A percentile compares a stretch with the other conserved stretches of the same genome.
Evolutionary conservation across 2,113 vertebrate genomes (phyloP).

Genomic region (Periophthalmodon schlosseri): DNA sequence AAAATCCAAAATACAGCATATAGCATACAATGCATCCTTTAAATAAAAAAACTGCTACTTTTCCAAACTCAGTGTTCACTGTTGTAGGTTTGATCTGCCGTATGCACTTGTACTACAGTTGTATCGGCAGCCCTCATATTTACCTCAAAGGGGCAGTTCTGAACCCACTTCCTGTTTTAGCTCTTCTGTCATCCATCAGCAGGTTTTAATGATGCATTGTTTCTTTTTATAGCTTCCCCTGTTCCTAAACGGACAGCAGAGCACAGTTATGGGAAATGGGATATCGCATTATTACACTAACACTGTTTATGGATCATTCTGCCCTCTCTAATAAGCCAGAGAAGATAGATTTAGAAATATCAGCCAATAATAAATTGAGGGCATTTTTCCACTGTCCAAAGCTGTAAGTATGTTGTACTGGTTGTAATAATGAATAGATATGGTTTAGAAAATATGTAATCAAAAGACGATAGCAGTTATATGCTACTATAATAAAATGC

Average conservation of each 20-base stretch:
- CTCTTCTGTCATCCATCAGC: background rate
- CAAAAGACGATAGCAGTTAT: too few species aligned
- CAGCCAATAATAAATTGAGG: background rate
- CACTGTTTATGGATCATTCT: background rate
- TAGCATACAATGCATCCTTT: too few species aligned
- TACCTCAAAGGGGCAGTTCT: slow-evolving; percentile 2
- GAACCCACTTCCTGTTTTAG: slow-evolving; percentile 3
- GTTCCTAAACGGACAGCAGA: background rate
- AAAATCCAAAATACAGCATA: too few species aligned
- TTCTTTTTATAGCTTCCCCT: slow-evolving; percentile 6
- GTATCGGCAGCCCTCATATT: background rate
- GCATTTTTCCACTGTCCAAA: background rate
- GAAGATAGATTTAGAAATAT: background rate
- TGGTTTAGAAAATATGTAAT: background rate
- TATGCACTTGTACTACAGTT: background rate
- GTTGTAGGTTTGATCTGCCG: too few species aligned
- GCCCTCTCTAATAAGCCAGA: background rate
- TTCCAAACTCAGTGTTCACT: too few species aligned
- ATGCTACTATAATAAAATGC: too few species aligned
- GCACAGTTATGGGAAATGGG: slow-evolving; percentile 5
- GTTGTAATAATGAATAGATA: background rate
- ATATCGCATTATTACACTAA: background rate
- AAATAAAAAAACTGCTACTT: too few species aligned
- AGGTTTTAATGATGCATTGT: background rate
- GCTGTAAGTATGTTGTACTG: background rate